A percentile compares a stretch with the other conserved stretches of the same genome.
Conservation (phyloP, 2,888 invertebrate species). For the Nemotelus nigrinus region DNA sequence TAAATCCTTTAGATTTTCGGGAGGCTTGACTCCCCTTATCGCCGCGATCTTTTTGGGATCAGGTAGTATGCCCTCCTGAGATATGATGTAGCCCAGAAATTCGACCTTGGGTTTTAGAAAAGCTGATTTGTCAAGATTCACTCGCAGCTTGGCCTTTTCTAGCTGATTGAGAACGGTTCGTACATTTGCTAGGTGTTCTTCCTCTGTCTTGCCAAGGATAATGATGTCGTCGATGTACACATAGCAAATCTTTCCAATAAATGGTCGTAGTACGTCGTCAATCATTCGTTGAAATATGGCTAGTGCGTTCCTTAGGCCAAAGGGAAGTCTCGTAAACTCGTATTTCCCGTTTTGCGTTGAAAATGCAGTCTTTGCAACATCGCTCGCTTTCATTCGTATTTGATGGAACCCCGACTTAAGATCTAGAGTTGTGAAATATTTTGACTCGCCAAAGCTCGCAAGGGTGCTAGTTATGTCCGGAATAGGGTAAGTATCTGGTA, state of each 20-base stretch:
- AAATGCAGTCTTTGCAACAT: slow-evolving; percentile 38
- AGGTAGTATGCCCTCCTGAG: neutral
- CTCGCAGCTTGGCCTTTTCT: slow-evolving; percentile 1
- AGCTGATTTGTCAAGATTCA: slow-evolving; percentile 12
- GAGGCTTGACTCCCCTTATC: slow-evolving; percentile 19
- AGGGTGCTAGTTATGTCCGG: slow-evolving; percentile 14
- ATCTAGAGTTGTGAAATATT: neutral
- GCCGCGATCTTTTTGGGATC: slow-evolving; percentile 34
- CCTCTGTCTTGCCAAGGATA: slow-evolving; percentile 21
- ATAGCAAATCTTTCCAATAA: slow-evolving; percentile 46
- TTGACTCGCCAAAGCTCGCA: slow-evolving; percentile 5
- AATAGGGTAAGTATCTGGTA: slow-evolving; percentile 9
- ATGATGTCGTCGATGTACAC: slow-evolving; percentile 48
- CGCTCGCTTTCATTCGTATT: slow-evolving; percentile 22
- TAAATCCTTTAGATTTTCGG: slow-evolving; percentile 33
- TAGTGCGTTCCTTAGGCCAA: slow-evolving; percentile 10
- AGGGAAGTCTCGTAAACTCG: slow-evolving; percentile 35
- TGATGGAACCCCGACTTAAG: slow-evolving; percentile 17
- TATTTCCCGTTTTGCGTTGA: slow-evolving; percentile 38
- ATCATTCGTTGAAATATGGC: slow-evolving; percentile 52
- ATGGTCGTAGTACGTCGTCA: slow-evolving; percentile 50
- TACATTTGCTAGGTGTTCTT: slow-evolving; percentile 10
- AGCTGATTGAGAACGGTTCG: slow-evolving; percentile 10
- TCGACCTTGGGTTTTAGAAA: neutral
- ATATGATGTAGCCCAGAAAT: neutral